phyloP scores from a whole-genome alignment of 2,888 invertebrate species.

The Brenthis hecate region DNA sequence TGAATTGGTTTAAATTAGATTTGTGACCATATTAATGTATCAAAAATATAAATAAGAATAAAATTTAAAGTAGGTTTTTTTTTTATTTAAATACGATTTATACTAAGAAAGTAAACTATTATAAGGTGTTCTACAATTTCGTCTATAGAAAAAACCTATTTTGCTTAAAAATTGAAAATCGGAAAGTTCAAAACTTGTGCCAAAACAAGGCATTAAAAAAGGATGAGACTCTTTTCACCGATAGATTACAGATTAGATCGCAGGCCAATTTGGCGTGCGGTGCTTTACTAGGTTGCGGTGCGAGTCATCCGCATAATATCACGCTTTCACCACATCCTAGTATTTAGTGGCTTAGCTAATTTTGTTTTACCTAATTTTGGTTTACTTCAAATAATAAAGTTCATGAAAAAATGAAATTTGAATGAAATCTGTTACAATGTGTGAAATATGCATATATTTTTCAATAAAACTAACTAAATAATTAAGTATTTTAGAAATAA shows the following conservation, averaged over 20 bases:
- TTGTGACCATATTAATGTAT: too few relatives aligned
- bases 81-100: too few relatives aligned
- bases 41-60: too few relatives aligned
- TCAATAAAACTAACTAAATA: too few relatives aligned
- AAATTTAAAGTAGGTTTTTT: too few relatives aligned
- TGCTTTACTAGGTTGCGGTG: slow-evolving; percentile 23
- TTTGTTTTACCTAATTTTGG: background rate
- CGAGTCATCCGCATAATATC: slow-evolving; percentile 71
- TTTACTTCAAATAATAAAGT: background rate
- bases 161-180: background rate
- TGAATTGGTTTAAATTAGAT: too few relatives aligned
- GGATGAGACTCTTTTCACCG: slow-evolving; percentile 69
- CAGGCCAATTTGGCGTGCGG: slow-evolving; percentile 70
- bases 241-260: slow-evolving; percentile 80
- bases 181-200: slow-evolving; percentile 45
- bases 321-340: slow-evolving; percentile 22
- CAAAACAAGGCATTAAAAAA: slow-evolving; percentile 65
- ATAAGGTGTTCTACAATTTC: too few relatives aligned
- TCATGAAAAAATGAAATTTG: background rate
- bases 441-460: too few relatives aligned
- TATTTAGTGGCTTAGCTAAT: background rate
- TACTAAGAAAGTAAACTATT: too few relatives aligned
- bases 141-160: too few relatives aligned
- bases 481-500: too few relatives aligned
- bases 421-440: too few relatives aligned